phyloP scores from a whole-genome alignment of 2,797 vertebrate species.

The Sitta carolinensis region DNA sequence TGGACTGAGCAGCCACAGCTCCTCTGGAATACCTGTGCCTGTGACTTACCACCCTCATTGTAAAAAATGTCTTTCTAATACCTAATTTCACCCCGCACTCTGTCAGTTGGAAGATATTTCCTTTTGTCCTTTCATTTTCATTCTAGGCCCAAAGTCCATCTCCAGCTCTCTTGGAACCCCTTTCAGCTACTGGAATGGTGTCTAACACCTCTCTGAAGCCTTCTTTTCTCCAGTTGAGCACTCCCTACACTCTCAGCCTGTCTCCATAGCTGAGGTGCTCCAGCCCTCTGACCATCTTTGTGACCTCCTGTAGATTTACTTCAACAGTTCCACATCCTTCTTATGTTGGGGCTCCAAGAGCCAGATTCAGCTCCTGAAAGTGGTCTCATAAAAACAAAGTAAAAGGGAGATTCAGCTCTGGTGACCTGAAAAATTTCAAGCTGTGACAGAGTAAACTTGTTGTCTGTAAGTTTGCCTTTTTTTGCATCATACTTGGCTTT shows the following conservation, averaged over 20 bases:
- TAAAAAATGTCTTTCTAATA: not conserved
- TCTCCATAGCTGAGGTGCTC: not conserved
- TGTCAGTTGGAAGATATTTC: not conserved
- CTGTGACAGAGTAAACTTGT: not conserved
- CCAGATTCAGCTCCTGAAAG: not conserved
- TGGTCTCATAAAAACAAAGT: not conserved
- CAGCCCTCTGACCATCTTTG: not conserved
- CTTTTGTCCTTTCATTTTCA: not conserved
- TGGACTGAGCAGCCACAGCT: not conserved
- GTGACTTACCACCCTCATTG: rapidly evolving
- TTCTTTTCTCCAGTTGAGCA: not conserved
- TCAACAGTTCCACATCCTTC: not conserved
- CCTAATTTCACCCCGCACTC: not conserved
- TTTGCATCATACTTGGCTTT: not conserved
- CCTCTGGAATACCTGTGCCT: not conserved
- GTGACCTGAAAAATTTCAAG: not conserved
- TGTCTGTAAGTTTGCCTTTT: not conserved
- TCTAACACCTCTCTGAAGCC: not conserved
- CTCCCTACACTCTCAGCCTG: rapidly evolving
- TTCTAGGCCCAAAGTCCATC: not conserved
- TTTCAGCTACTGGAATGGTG: not conserved
- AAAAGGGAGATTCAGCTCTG: not conserved
- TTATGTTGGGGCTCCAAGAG: rapidly evolving
- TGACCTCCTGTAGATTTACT: not conserved
- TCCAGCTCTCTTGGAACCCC: no score